Evolutionary conservation across 92 coral and sea anemone species (phyloP), one percentile per base, ranked within the genome.

Genomic region (Epizoanthus illoricatus): DNA sequence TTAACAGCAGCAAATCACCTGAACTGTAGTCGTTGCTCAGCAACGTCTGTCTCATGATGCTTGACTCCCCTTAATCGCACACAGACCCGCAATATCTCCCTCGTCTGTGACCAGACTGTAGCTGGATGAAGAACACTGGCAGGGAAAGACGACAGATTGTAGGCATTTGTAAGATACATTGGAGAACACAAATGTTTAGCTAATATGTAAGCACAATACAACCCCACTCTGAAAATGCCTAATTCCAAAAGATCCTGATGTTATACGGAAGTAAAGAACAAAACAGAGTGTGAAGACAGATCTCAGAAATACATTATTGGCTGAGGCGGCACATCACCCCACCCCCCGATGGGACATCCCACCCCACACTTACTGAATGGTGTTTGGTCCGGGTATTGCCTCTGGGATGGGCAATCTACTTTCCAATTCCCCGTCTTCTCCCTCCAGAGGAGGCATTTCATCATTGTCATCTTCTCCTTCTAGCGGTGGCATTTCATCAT

Each of bases 31-130:
- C 82, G 84, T 36, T 81, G 73, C 19, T 88, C 94, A 21, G 87
- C 71, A 41, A 95, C 80, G 72, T 83, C 87, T 80, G 88, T 86
- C 45, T 59, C 71, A 12, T 89, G 87, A 36, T 69, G 81, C 16
- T 82, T 79, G 15, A 92, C 98, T 6, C 97, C 98, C 65, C 97
- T 91, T 49, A 95, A 75, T 59, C 89, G 92, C 72, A 95, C 91
- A 45, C 91, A 90, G 71, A 95, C 85, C 58, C 97, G 87, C 17
- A 95, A 90, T 63, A 86, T 85, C 39, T 90, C 92, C 79, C 89
- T 92, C 0, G 97, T 91, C 78, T 95, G 98, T 33, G 98, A 95
- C 98, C 98, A 95, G 72, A 89, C 86, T 57, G 98, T 93, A 80
- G 81, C 83, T 9, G 98, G 98, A 75, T 93, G 97, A 17, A 87